A percentile compares a stretch with the other conserved stretches of the same genome.
These are phyloP conservation scores for Lepidocyrtoides sp. DNA, from an alignment of 2,888 invertebrate species.

Conservation along the genomic window DNA sequence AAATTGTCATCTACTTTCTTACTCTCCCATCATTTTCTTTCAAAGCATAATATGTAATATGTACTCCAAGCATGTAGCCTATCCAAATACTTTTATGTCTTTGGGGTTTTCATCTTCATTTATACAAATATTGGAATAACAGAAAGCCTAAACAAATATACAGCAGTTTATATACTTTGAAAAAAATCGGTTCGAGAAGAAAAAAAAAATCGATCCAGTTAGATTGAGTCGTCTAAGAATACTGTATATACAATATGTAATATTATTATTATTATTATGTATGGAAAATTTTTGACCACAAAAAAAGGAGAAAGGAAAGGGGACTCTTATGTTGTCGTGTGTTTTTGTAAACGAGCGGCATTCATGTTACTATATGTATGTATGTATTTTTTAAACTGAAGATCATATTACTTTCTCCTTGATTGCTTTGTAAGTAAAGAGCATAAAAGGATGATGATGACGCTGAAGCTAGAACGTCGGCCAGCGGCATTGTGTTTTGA, in stretches of 20 bases:
- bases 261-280: slow-evolving; percentile 21
- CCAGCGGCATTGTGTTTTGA: neutral
- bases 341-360: slow-evolving; percentile 27
- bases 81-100: neutral
- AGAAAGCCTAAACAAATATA: neutral
- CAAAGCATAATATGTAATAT: neutral
- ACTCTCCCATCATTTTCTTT: neutral
- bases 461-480: neutral
- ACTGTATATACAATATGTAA: neutral
- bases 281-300: neutral
- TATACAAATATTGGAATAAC: slow-evolving; percentile 48
- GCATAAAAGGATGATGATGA: neutral
- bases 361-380: too few species aligned
- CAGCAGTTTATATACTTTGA: neutral
- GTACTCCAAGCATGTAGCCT: neutral
- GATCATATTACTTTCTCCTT: slow-evolving; percentile 57
- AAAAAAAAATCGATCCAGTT: slow-evolving; percentile 18
- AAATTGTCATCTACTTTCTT: slow-evolving; percentile 23
- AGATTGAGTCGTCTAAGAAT: slow-evolving; percentile 23
- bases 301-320: neutral
- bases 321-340: neutral
- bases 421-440: slow-evolving; percentile 48
- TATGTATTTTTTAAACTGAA: slow-evolving; percentile 1
- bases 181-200: neutral
- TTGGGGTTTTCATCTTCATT: neutral